These are phyloP conservation scores for Eumerus sabulonum DNA, from an alignment of 2,888 invertebrate genomes.

Conservation along the genomic window DNA sequence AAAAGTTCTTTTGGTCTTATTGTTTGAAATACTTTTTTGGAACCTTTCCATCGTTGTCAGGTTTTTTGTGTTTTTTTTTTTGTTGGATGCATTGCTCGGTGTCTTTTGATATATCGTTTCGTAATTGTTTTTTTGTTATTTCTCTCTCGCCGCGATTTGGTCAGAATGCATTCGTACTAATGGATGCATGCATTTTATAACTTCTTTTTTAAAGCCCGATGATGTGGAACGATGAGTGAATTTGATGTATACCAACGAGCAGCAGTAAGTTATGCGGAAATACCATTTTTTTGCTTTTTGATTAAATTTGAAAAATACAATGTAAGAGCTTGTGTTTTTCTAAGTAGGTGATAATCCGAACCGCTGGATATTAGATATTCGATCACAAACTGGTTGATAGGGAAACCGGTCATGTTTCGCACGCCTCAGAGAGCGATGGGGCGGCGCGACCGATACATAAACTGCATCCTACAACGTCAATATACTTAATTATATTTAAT, in stretches of 20 bases:
- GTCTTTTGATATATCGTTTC: constrained; percentile 54
- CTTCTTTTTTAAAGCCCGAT: neutral
- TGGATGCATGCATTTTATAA: constrained; percentile 50
- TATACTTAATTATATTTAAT: constrained; percentile 66
- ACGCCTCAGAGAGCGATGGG: constrained; percentile 22
- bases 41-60: neutral
- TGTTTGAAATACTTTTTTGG: constrained; percentile 1
- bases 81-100: constrained; percentile 57
- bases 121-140: constrained; percentile 62
- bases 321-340: no score
- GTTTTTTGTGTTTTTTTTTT: constrained; percentile 22
- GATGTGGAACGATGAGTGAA: constrained; percentile 54
- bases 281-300: no score
- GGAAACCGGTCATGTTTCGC: neutral
- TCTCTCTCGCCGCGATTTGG: constrained; percentile 42
- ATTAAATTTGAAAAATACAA: no score
- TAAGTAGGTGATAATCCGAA: constrained; percentile 14
- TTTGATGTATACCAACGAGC: constrained; percentile 41
- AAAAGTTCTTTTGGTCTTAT: constrained; percentile 26
- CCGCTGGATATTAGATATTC: neutral
- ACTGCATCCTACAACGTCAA: constrained; percentile 42
- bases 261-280: constrained; percentile 48
- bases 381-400: no score
- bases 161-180: constrained; percentile 58
- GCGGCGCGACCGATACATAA: constrained; percentile 39